Percentiles rank a stretch among this genome's conserved stretches.
Evolutionary conservation across 2,113 vertebrate genomes (phyloP).

Genomic region (Nansenia antarctica): DNA sequence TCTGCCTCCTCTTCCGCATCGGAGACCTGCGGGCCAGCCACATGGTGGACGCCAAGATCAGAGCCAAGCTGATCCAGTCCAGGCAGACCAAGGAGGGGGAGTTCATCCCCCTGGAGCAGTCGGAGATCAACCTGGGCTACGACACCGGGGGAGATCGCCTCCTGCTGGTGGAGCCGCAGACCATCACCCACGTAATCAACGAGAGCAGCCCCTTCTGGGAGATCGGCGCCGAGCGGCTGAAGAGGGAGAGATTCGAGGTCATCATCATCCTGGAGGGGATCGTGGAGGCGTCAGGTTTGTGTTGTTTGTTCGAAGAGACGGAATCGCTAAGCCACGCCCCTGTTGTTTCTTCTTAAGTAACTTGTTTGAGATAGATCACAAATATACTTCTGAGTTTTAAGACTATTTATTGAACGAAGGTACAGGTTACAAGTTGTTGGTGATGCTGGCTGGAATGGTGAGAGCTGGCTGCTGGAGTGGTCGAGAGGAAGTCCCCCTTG

Average conservation of each 20-base stretch:
- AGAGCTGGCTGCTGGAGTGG: no score
- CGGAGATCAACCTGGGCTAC: slow-evolving; percentile 83
- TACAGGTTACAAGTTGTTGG: no score
- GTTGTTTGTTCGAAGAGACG: no score
- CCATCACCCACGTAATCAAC: slow-evolving; percentile 81
- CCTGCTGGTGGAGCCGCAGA: slow-evolving; percentile 84
- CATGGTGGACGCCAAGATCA: slow-evolving; percentile 86
- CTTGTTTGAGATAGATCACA: no score
- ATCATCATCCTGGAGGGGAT: slow-evolving; percentile 85
- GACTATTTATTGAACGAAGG: no score
- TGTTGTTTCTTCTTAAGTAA: no score
- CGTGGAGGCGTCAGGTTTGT: slow-evolving; percentile 82
- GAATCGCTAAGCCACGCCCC: no score
- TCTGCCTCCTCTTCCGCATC: slow-evolving; percentile 83
- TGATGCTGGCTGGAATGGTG: no score
- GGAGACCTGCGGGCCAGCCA: slow-evolving; percentile 83
- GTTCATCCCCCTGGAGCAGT: slow-evolving; percentile 85
- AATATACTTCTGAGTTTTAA: no score
- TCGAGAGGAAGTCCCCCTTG: no score
- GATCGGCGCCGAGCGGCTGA: slow-evolving; percentile 67
- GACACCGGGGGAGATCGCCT: slow-evolving; percentile 81
- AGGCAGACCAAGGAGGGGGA: slow-evolving; percentile 82
- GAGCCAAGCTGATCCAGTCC: slow-evolving; percentile 86
- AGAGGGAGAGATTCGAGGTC: slow-evolving; percentile 78
- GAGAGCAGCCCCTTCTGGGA: slow-evolving; percentile 83